Evolutionary conservation across 2,888 invertebrate genomes (phyloP).

Genomic region (Latrodectus hesperus): DNA sequence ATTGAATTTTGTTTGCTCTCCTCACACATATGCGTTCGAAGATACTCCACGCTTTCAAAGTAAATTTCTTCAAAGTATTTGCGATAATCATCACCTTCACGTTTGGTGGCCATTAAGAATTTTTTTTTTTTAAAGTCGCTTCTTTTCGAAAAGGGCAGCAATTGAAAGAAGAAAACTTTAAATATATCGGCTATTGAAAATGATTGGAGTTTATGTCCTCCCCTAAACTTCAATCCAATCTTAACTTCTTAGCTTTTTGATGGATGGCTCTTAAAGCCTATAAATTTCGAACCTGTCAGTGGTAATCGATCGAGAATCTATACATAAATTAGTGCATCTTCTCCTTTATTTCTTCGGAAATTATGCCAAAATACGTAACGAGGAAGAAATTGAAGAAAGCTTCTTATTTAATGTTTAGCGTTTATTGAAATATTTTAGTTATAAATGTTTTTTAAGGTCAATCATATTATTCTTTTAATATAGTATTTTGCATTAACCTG

Average conservation of each 20-base stretch:
- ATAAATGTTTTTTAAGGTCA: too few relatives aligned
- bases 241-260: neutral
- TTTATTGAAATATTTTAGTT: too few relatives aligned
- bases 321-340: too few relatives aligned
- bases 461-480: too few relatives aligned
- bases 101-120: neutral
- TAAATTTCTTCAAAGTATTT: conserved; percentile 30
- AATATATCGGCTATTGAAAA: conserved; percentile 25
- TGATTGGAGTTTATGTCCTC: conserved; percentile 33
- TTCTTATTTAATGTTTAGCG: too few relatives aligned
- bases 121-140: neutral
- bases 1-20: conserved; percentile 41
- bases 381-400: too few relatives aligned
- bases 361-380: too few relatives aligned
- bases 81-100: conserved; percentile 26
- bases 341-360: too few relatives aligned
- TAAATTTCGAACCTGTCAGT: too few relatives aligned
- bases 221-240: conserved; percentile 18
- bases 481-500: too few relatives aligned
- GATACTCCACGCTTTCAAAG: neutral
- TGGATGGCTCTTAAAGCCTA: neutral
- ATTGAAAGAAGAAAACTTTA: conserved; percentile 12
- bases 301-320: too few relatives aligned
- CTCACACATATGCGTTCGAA: neutral
- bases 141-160: neutral